These are phyloP conservation scores for Macaria notata DNA, from an alignment of 2,888 invertebrate species.

Conservation along the genomic window DNA sequence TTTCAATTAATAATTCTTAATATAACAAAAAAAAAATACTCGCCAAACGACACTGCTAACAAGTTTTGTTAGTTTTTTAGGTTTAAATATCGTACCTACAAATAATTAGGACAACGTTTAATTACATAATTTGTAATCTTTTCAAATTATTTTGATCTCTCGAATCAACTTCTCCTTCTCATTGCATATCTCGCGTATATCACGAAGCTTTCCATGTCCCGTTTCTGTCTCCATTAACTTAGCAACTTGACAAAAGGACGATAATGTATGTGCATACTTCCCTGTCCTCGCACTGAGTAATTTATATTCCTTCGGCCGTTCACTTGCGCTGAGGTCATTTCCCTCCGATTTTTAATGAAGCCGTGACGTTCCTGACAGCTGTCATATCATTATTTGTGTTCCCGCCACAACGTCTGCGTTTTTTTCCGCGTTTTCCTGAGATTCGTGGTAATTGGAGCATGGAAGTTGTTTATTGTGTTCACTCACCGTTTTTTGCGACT, in stretches of 20 bases:
- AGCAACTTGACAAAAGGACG: neutral
- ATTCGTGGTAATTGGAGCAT: slow-evolving; percentile 33
- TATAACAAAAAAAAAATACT: too few species aligned
- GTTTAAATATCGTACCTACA: too few species aligned
- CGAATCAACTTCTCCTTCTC: too few species aligned
- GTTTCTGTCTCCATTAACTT: neutral
- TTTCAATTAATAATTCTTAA: too few species aligned
- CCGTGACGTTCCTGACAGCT: slow-evolving; percentile 45
- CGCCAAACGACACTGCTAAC: too few species aligned
- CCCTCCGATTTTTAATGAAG: slow-evolving; percentile 36
- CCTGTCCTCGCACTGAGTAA: slow-evolving; percentile 15
- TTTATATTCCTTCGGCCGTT: slow-evolving; percentile 24
- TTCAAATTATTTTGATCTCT: too few species aligned
- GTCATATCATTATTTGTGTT: slow-evolving; percentile 34
- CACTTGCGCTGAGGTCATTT: slow-evolving; percentile 28
- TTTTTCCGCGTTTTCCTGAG: slow-evolving; percentile 36
- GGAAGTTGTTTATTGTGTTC: slow-evolving; percentile 41
- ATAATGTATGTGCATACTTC: slow-evolving; percentile 8
- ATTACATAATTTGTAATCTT: too few species aligned
- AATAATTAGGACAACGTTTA: too few species aligned
- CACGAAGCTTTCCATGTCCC: slow-evolving; percentile 1
- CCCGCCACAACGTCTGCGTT: slow-evolving; percentile 33
- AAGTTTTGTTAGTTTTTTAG: too few species aligned
- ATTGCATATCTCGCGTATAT: too few species aligned
- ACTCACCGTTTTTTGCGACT: slow-evolving; percentile 30